Percentiles rank a stretch among this genome's conserved stretches.
Evolutionary conservation across 2,797 vertebrate species (phyloP).

Genomic region (Momotus momota): DNA sequence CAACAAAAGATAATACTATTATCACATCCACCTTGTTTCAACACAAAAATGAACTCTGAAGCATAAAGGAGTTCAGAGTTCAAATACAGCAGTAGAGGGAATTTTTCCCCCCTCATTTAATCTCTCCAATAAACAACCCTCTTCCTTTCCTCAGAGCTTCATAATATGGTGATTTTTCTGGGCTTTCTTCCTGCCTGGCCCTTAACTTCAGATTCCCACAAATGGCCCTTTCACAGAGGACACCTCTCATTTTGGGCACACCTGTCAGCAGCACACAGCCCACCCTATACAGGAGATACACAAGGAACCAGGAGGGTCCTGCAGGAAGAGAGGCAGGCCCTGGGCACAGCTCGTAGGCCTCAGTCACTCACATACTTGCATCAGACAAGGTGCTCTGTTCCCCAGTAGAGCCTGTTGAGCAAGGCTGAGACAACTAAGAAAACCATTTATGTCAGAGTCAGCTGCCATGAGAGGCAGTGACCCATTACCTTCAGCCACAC

Average conservation of each 20-base stretch:
- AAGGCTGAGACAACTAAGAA: neutral
- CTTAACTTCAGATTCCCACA: neutral
- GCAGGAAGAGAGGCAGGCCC: neutral
- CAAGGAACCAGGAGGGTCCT: neutral
- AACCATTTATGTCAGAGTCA: neutral
- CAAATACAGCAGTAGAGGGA: neutral
- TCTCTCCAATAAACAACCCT: neutral
- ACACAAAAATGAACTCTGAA: neutral
- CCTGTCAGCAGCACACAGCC: neutral
- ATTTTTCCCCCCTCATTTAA: neutral
- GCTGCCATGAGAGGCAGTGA: neutral
- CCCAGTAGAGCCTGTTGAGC: neutral
- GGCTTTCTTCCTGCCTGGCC: neutral
- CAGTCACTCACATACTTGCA: neutral
- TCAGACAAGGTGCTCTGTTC: neutral
- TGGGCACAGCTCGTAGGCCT: neutral
- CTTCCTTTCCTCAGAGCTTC: neutral
- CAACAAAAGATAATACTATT: neutral
- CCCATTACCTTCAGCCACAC: fast-evolving
- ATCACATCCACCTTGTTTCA: conserved; percentile 7
- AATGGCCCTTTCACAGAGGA: neutral
- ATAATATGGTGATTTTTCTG: neutral
- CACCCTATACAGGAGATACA: neutral
- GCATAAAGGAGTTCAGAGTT: conserved; percentile 7
- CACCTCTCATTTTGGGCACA: neutral